Conservation (phyloP, 2,797 vertebrate genomes). For the Alauda arvensis region DNA sequence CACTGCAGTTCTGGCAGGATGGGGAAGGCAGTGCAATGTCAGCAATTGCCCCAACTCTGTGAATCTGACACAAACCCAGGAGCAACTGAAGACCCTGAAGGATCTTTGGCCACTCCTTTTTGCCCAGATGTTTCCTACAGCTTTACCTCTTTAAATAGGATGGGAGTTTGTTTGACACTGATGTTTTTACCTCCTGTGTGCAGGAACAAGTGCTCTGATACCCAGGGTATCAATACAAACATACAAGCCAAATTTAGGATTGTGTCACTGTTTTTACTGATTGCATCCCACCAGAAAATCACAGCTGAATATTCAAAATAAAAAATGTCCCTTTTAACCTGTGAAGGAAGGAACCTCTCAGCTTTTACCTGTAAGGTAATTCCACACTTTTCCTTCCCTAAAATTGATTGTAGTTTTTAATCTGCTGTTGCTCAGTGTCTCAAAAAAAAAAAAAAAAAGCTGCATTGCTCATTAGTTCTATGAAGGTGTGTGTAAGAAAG, state of each 20-base stretch:
- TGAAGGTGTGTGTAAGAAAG: not conserved
- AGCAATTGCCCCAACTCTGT: not conserved
- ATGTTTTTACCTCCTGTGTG: not conserved
- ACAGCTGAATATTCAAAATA: not conserved
- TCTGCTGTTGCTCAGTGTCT: not conserved
- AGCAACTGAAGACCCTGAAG: not conserved
- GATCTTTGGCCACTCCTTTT: not conserved
- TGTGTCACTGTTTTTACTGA: not conserved
- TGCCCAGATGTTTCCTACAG: not conserved
- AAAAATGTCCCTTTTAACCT: not conserved
- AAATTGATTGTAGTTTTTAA: not conserved
- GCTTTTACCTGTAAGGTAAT: not conserved
- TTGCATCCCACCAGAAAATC: not conserved
- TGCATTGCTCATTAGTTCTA: not conserved
- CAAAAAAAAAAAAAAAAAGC: not conserved
- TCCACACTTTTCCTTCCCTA: not conserved
- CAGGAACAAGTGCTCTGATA: not conserved
- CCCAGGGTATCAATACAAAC: not conserved
- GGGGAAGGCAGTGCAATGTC: not conserved
- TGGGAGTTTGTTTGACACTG: not conserved
- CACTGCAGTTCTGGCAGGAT: not conserved
- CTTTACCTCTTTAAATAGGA: not conserved
- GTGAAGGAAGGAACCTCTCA: not conserved
- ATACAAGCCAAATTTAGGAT: not conserved
- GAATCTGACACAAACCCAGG: not conserved